Evolutionary conservation across 2,797 vertebrate genomes (phyloP), one percentile per base, ranked within the genome.

Genomic region (Sylvia borin): DNA sequence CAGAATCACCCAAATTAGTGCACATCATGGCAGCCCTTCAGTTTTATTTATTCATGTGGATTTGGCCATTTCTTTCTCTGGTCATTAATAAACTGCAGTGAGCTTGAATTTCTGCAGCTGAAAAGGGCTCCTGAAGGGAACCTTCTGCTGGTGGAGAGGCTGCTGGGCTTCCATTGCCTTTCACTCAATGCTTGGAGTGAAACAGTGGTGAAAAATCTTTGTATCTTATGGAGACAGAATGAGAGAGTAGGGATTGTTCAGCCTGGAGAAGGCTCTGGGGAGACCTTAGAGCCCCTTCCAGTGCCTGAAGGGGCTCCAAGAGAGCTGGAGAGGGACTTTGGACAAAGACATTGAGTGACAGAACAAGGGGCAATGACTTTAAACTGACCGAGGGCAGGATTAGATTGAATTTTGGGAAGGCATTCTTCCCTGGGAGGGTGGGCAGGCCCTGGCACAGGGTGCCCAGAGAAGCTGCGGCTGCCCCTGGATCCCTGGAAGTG

Each of bases 41-140:
- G 60, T 74, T 91, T 85, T 73, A 87, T 93, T 93, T 95, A 87
- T 94, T 96, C 88, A 91, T 71, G 50, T 55, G 71, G 24, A 31
- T 74, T 84, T 85, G 86, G 50, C 57, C 57, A 32, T 83, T 86
- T 71, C 36, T 55, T 93, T 53, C 64, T 73, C 64, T 18, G 45
- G 34, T 40, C 38, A 21, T 75, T 78, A 71, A 82, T 71, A 53
- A 90, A 71, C 7, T 42, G 68, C 48, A 38, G 40, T 36, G 64
- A 54, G 61, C 89, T 79, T 55, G 48, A 85, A 71, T 26, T 21
- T 38, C 25, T 61, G 47, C 24, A 42, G 3, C 32, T 75, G 88
- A 22, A 93, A 92, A 77, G 4, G 20, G 53, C 29, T 79, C 68
- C 84, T 89, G 20, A 62, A 73, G 51, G 34, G 16, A 88, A 6